Conservation (phyloP, 2,113 vertebrate species). For the Epinephelus lanceolatus region DNA sequence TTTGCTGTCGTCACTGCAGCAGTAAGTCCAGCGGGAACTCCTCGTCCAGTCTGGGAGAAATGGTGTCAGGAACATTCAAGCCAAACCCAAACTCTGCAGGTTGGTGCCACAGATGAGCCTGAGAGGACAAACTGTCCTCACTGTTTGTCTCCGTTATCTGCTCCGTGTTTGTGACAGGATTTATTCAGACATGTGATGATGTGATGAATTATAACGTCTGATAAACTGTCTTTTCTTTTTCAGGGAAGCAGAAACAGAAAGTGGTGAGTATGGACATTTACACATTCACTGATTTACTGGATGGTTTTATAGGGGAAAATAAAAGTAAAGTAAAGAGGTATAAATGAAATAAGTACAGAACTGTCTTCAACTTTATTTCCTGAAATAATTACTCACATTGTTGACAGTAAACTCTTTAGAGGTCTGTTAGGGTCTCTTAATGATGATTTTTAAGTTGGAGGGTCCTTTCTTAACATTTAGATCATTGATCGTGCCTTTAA, state of each 20-base stretch:
- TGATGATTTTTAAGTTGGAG: neutral
- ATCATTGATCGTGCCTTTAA: neutral
- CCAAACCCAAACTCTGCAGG: conserved; percentile 93
- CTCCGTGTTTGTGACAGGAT: conserved; percentile 1
- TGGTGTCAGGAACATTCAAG: conserved; percentile 97
- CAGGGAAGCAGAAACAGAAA: conserved; percentile 99
- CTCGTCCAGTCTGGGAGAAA: conserved; percentile 97
- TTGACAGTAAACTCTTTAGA: neutral
- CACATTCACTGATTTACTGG: neutral
- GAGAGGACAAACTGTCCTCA: conserved; percentile 3
- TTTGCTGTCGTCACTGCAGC: conserved; percentile 14
- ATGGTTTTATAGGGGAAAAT: neutral
- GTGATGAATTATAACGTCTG: neutral
- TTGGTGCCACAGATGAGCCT: conserved; percentile 70
- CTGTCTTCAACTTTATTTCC: neutral
- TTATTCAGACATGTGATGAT: neutral
- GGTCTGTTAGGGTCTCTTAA: too few species aligned
- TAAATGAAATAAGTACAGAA: neutral
- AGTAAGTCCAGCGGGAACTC: conserved; percentile 98
- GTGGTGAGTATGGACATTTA: conserved; percentile 89
- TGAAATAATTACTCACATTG: neutral
- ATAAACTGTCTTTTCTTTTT: conserved; percentile 69
- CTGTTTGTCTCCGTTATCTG: neutral
- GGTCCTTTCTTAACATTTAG: neutral
- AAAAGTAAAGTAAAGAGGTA: neutral